These are phyloP conservation scores for Coptotermes formosanus DNA, from an alignment of 1,140 invertebrate species.

Conservation along the genomic window DNA sequence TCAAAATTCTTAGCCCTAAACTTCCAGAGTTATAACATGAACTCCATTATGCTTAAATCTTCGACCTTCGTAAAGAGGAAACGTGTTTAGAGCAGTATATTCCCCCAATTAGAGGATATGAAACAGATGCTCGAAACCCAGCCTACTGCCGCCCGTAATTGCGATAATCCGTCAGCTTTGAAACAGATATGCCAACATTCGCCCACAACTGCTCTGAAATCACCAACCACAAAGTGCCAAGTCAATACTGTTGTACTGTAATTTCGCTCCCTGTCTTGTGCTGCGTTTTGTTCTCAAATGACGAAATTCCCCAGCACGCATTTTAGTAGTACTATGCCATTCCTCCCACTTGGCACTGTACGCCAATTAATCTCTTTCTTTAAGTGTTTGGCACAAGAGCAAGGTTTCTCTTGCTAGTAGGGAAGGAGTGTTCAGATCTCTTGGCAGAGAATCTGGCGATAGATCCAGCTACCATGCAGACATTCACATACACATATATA, in stretches of 20 bases:
- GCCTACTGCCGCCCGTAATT: background rate
- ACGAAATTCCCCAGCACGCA: background rate
- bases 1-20: too few species aligned
- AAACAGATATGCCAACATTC: background rate
- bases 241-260: background rate
- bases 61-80: too few species aligned
- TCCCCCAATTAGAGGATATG: too few species aligned
- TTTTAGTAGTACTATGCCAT: background rate
- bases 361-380: background rate
- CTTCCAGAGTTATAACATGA: too few species aligned
- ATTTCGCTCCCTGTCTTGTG: background rate
- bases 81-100: too few species aligned
- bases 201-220: background rate
- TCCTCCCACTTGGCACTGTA: slow-evolving; percentile 2
- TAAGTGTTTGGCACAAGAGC: background rate
- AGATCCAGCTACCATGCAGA: background rate
- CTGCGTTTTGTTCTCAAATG: background rate
- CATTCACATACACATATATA: background rate
- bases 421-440: background rate
- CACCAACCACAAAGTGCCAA: background rate
- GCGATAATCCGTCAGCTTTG: background rate
- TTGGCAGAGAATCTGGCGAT: background rate
- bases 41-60: too few species aligned
- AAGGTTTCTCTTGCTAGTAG: background rate
- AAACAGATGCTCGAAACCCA: background rate